Evolutionary conservation across 2,888 invertebrate species (phyloP), one percentile per base, ranked within the genome.

Genomic region (Leistus spinibarbis): DNA sequence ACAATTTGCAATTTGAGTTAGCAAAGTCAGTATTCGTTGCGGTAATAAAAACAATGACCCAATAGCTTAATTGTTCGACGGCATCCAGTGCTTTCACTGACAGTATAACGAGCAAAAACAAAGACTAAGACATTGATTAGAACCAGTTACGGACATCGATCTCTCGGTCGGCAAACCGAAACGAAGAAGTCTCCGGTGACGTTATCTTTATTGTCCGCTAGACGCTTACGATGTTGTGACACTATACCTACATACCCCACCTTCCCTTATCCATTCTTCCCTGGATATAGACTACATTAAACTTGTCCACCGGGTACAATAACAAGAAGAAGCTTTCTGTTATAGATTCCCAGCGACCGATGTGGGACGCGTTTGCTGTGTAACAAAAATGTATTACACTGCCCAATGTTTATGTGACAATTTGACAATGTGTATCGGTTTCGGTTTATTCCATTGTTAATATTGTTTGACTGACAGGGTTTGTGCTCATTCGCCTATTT

Each of bases 1-100:
- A 57, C 69, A 20, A 19, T 69, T 56, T 69, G 23, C 27, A n/a
- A 27, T 68, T n/a, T 16, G 13, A 23, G 74, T 67, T 22, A 57
- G 60, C 27, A 40, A 40, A 22, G 24, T 24, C 24, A 24, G 24
- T 24, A 24, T 24, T 24, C 3, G 40, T 40, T 40, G 40, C 40
- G 40, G 40, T 7, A 13, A 40, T 40, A 40, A 40, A 40, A 40
- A 40, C 40, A 40, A 40, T 40, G 40, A 40, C 40, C 40, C 40
- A 40, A 40, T 40, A 13, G 10, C 13, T 40, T 40, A 40, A 40
- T 40, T 40, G 40, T 40, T 7, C 40, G 0, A 40, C 4, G 13
- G 40, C 40, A 40, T 40, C n/a, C 40, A 40, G 40, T 40, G 40
- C 7, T 40, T 40, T 40, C 40, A 40, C 40, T 40, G 40, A 40